Evolutionary conservation across 2,113 vertebrate species (phyloP), one percentile per base, ranked within the genome.

Genomic region (Panthera uncia): DNA sequence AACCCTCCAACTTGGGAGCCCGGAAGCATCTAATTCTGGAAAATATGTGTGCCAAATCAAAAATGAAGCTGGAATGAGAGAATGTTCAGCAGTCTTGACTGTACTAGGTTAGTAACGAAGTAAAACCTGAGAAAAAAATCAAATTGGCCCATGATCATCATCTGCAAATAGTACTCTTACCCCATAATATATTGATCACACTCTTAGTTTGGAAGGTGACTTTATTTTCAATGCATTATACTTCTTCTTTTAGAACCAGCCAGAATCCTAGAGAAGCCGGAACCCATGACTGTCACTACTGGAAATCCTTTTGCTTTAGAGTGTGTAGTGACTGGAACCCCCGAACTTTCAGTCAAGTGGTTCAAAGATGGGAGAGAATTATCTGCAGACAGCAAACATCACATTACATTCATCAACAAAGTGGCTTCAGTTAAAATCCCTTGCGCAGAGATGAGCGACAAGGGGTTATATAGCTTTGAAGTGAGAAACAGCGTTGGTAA

Each of bases 401-500:
- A 99, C 97, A 99, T 99, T 91, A 99, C 98, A 21, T 99, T 99
- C 93, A 99, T 98, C 98, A 99, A 99, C 79, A 99, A 99, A 71
- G 83, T 99, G 66, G 99, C 99, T 76, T 99, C 99, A 33, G 98
- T 99, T 97, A 99, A 99, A 98, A 99, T 99, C 96, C 99, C 99
- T 55, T 99, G 99, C 25, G 99, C 99, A 96, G 99, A 99, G 97
- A 99, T 97, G 97, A 99, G 97, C 71, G 99, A 99, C 98, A 99
- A 99, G 57, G 99, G 99, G 3, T 99, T 99, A 91, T 99, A 99
- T 91, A 99, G 98, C 93, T 99, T 99, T 98, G 99, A 99, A 96
- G 99, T 99, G 89, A 99, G 99, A 18, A 99, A 99, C 97, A 99
- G 99, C 97, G 99, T 99, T 89, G 99, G 99, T 27, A 99, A 99